Conservation (phyloP, 2,113 vertebrate genomes). For the Regulus satrapa region DNA sequence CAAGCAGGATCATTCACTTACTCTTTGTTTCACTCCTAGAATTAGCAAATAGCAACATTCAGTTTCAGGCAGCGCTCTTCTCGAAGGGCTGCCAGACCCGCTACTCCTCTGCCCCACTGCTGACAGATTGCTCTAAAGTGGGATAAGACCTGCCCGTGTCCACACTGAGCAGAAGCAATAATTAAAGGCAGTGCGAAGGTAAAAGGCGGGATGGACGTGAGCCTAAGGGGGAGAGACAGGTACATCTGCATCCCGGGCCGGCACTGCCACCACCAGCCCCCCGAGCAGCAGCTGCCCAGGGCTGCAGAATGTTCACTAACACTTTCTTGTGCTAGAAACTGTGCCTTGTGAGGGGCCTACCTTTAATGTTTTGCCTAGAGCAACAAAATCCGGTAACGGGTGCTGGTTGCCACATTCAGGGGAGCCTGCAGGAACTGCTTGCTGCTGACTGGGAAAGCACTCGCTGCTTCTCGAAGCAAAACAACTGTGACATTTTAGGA, state of each 20-base stretch:
- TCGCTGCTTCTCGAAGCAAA: background rate
- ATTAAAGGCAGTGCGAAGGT: background rate
- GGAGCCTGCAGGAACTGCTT: background rate
- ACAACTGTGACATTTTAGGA: background rate
- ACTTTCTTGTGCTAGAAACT: background rate
- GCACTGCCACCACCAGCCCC: background rate
- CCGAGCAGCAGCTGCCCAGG: background rate
- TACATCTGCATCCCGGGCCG: background rate
- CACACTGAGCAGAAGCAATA: background rate
- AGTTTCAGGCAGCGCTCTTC: background rate
- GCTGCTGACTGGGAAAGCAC: background rate
- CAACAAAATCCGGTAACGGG: background rate
- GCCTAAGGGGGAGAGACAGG: background rate
- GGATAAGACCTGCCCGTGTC: background rate
- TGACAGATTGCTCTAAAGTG: background rate
- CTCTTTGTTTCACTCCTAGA: background rate
- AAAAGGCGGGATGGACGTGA: background rate
- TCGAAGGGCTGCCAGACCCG: background rate
- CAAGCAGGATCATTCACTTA: background rate
- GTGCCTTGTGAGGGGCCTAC: background rate
- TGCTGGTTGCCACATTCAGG: background rate
- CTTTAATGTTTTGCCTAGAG: slow-evolving; percentile 24
- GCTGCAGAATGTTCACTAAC: slow-evolving; percentile 50
- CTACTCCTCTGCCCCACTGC: background rate
- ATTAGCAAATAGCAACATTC: background rate